Percentiles rank a stretch among this genome's conserved stretches.
phyloP scores from a whole-genome alignment of 2,113 vertebrate genomes.

The Mormyrus lacerda region DNA sequence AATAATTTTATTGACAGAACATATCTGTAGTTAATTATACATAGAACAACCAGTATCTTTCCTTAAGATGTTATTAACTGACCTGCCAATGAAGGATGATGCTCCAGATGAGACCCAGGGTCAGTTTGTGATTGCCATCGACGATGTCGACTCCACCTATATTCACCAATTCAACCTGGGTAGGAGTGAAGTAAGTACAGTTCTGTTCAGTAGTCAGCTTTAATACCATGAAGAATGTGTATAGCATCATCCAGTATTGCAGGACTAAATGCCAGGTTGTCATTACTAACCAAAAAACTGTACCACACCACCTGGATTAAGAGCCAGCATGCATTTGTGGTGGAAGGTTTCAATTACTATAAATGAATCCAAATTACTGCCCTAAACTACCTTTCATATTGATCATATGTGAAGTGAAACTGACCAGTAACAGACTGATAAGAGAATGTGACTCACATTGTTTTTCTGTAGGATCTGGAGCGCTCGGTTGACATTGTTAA shows the following conservation, averaged over 20 bases:
- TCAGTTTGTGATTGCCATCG: conserved; percentile 98
- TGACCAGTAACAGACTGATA: not conserved
- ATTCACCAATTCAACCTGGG: conserved; percentile 92
- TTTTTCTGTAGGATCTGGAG: conserved; percentile 90
- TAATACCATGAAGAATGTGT: not conserved
- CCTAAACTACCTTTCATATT: not conserved
- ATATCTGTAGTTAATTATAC: not conserved
- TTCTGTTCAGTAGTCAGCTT: not conserved
- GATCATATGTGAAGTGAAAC: not conserved
- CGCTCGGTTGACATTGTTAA: conserved; percentile 98
- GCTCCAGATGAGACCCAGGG: conserved; percentile 96
- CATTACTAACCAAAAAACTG: not conserved
- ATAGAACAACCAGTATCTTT: not conserved
- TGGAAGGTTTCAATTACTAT: not conserved
- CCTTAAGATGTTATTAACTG: conserved; percentile 30
- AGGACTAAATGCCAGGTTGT: not conserved
- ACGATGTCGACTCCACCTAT: conserved; percentile 94
- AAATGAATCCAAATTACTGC: not conserved
- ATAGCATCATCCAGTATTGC: not conserved
- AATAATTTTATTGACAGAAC: not conserved
- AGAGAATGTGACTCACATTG: conserved; percentile 76
- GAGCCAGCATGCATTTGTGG: not conserved
- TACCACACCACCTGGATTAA: not conserved
- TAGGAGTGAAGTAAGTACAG: conserved; percentile 13
- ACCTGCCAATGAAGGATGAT: conserved; percentile 99